Base-by-base conservation (phyloP, 92 coral and sea anemone genomes). In the Epizoanthus fatuus region DNA sequence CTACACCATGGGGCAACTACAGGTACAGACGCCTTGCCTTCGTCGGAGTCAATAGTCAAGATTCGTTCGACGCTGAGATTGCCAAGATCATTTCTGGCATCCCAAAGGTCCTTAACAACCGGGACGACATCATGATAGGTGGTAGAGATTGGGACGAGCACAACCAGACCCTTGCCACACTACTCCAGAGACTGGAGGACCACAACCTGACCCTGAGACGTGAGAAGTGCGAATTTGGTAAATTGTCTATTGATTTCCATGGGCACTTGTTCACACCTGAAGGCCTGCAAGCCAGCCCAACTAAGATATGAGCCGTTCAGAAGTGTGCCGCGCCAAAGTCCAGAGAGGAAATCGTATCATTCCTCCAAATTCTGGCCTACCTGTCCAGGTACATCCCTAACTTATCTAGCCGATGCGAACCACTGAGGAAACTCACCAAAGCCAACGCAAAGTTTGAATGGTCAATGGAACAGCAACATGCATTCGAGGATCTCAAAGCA, bases 11-110 rank as follows among this genome's bases (percentile, higher is more conserved):
- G 90, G 87, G 87, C 39, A 85, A 81, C 64, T 90, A 77, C 76
- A 29, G 89, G 9, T 89, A 84, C 68, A 89, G 84, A 64, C 72
- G 81, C 37, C 84, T 89, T 4, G 90, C 87, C 0, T 85, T 90
- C 40, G 93, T 87, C 20, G 87, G 93, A 67, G 54, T 90, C 69
- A 85, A 90, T 71, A 90, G 93, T 35, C 87, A 90, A 85, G 93
- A 85, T 68, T 54, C 84, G 32, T 85, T 84, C 25, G 89, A 89
- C 58, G 86, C 85, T 40, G 93, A 89, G 55, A 84, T 84, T 17
- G 81, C 81, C 62, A 70, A 72, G 16, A 54, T 74, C 3, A 45
- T 83, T 29, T 81, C 76, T 1, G 65, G 86, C 5, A 84, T 74
- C 37, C 88, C 74, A 29, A 47, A 72, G 5, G 88, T 74, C 29